Evolutionary conservation across 2,888 invertebrate genomes (phyloP).

Genomic region (Archips xylosteana): DNA sequence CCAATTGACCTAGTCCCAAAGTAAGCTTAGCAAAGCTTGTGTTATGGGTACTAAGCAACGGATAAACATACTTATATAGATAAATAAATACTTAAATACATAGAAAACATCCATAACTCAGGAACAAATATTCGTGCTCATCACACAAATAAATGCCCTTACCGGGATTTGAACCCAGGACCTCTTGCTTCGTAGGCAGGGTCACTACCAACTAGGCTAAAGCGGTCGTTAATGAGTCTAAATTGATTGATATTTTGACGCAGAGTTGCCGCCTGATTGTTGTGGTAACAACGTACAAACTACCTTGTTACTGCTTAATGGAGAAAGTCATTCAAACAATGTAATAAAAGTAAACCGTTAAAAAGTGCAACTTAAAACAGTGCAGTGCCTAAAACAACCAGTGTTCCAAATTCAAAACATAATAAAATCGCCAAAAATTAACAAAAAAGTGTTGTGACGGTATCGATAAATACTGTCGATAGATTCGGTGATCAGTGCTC

Average conservation of each 20-base stretch:
- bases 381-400: not conserved
- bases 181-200: too few relatives aligned
- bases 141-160: too few relatives aligned
- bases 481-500: slow-evolving; percentile 12
- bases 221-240: too few relatives aligned
- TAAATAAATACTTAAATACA: too few relatives aligned
- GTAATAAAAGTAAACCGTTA: slow-evolving; percentile 14
- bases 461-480: slow-evolving; percentile 21
- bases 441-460: slow-evolving; percentile 31
- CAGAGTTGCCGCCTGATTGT: slow-evolving; percentile 22
- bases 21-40: too few relatives aligned
- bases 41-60: too few relatives aligned
- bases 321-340: slow-evolving; percentile 26
- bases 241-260: slow-evolving; percentile 76
- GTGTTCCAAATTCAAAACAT: slow-evolving; percentile 26
- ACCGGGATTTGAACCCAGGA: too few relatives aligned
- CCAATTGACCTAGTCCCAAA: too few relatives aligned
- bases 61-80: too few relatives aligned
- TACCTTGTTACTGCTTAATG: slow-evolving; percentile 24
- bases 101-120: too few relatives aligned
- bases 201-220: too few relatives aligned
- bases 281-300: slow-evolving; percentile 30
- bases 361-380: slow-evolving; percentile 13
- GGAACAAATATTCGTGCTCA: too few relatives aligned
- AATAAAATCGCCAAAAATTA: not conserved